Base-by-base conservation (phyloP, 2,888 invertebrate species). In the Phengaris arion region DNA sequence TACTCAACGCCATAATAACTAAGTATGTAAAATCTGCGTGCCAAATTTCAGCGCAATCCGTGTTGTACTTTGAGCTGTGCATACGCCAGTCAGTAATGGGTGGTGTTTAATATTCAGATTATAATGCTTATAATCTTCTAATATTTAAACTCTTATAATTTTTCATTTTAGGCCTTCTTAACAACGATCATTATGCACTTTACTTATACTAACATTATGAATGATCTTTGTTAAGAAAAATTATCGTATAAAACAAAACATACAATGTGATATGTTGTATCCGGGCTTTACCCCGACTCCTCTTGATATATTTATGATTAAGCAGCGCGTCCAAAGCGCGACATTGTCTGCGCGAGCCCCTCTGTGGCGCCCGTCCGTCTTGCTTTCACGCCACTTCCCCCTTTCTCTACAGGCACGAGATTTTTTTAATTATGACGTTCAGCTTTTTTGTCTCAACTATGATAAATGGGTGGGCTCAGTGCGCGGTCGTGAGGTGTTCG, bases 341-440 rank as follows among this genome's bases (percentile, higher is more conserved):
- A 85, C 89, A 93, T 93, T 93, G 93, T 93, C 90, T 92, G 89
- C 87, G 89, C 88, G 81, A 84, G 85, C 86, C 87, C 88, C 84
- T 89, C 88, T 90, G 91, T 86, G 89, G 91, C 88, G 84, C 88
- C 89, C 91, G 89, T 91, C 91, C 92, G 90, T 90, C 92, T 91
- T 90, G 87, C 89, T 87, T 89, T 89, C 88, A 89, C 92, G 86
- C 89, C 89, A 89, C 89, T 91, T 88, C 91, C 91, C 92, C 91
- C 88, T 91, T 91, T 91, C 91, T 92, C 89, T 91, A 88, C 87
- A 87, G 89, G 91, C 90, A 89, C 90, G 92, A 91, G 91, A 91
- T 93, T 93, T 93, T 93, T 93, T 93, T 93, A 93, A 93, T 93
- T 93, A 93, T 93, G 91, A 93, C 88, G 91, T 93, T 93, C 89